Evolutionary conservation across 2,888 invertebrate species (phyloP), one percentile per base, ranked within the genome.

Genomic region (Sympetrum striolatum): DNA sequence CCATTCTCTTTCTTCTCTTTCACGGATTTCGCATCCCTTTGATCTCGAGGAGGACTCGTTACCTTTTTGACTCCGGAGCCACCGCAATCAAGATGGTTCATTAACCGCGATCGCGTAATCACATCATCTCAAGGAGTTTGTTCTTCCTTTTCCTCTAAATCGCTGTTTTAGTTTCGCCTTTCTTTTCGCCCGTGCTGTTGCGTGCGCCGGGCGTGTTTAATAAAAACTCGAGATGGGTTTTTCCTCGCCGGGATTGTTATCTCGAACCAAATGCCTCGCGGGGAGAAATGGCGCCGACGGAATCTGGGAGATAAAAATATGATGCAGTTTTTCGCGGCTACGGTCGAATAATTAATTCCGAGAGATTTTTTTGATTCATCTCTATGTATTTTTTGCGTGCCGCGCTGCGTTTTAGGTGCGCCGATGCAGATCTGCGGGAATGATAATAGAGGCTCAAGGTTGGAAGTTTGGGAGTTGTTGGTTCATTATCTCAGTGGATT

Each of bases 41-140:
- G 81, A 81, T 81, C 81, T 81, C 25, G 81, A 31, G 25, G 81
- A 48, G 44, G 81, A 81, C 81, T 81, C 81, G 25, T 81, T 15
- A 48, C 44, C 53, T 44, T 53, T 44, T 81, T 25, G 81, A 44
- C 25, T 44, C 81, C 48, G 31, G 81, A 48, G 81, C 81, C 25
- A 81, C 81, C 82, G 73, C 73, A 82, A 82, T 82, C 58, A 58
- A 35, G 82, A 58, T 82, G 35, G 53, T 58, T 82, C 82, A 82
- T 82, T 82, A 82, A n/a, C 82, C n/a, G 53, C 22, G 53, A 81
- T 81, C 53, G 81, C 48, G 81, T 81, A 81, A 81, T 81, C 82
- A 58, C 82, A 31, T 58, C 53, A 82, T 82, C 82, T 82, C 82
- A 82, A 82, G 82, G 82, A 8, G 64, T 64, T 64, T 64, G 64